Base-by-base conservation (phyloP, 2,797 vertebrate species). In the Sciurus carolinensis region DNA sequence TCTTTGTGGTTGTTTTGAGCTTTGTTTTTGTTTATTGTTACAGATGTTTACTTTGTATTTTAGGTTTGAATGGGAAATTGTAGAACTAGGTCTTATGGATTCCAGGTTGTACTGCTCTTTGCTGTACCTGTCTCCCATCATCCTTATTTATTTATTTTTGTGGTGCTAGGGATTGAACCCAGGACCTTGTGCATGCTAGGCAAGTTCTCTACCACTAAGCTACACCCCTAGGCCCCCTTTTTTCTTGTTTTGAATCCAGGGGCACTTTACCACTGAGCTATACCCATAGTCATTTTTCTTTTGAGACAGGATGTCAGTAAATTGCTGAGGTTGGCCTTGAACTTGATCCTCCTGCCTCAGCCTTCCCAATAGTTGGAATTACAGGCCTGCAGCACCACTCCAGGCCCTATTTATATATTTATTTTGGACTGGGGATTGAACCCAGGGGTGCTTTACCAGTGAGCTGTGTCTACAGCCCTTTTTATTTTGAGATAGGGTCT, bases 11-110 rank as follows among this genome's bases (percentile, higher is more conserved):
- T 87, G 44, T 42, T 50, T 83, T 77, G 4, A 80, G 20, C n/a
- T 81, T 62, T 69, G 1, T 39, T 90, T 85, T 80, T 87, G 2
- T 52, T 75, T 80, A 42, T 89, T 88, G 44, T 73, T 64, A n/a
- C 2, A 59, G 50, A 10, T 85, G 79, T 84, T 95, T 72, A 83
- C 28, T 80, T 8, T 67, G 57, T 30, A 64, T 76, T 95, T 91
- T 96, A 92, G 7, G 26, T 91, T 83, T 52, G 22, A 80, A 66
- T 86, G n/a, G 75, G 33, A 92, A 90, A 59, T 84, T 79, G 50
- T 80, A 7, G 54, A 75, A 76, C 33, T 14, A 64, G 50, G 9
- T 33, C 69, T 86, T 39, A 10, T 57, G 1, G 3, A 57, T 95
- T 95, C 57, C 22, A 47, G 33, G 36, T 79, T 9, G 64, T 57